Percentiles rank a stretch among this genome's conserved stretches.
phyloP scores from a whole-genome alignment of 2,888 invertebrate genomes.

The Drosophila hamatofila region DNA sequence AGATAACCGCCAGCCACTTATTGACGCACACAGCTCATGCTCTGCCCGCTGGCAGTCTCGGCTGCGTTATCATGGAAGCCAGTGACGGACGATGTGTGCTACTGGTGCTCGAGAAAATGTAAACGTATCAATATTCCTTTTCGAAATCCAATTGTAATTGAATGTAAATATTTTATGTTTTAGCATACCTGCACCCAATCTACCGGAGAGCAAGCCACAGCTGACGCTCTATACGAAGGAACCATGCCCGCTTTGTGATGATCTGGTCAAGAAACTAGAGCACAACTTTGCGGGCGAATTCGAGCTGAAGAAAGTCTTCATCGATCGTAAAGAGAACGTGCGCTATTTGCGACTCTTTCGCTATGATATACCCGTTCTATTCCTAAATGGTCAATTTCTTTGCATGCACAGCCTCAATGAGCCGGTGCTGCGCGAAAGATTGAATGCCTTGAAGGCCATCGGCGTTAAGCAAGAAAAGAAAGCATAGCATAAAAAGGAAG shows the following conservation, averaged over 20 bases:
- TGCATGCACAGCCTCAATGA: constrained; percentile 91
- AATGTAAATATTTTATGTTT: not conserved
- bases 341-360: constrained; percentile 91
- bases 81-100: constrained; percentile 98
- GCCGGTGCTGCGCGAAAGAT: constrained; percentile 86
- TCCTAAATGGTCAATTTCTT: constrained; percentile 92
- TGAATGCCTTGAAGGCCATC: constrained; percentile 32
- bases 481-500: constrained; percentile 1
- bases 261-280: constrained; percentile 89
- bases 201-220: constrained; percentile 85
- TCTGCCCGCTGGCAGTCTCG: constrained; percentile 94
- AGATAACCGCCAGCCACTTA: constrained; percentile 98
- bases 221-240: constrained; percentile 93
- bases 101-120: constrained; percentile 96
- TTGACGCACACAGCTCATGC: constrained; percentile 96
- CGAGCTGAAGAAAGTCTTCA: constrained; percentile 90
- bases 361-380: constrained; percentile 95
- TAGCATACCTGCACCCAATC: constrained; percentile 14
- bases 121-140: constrained; percentile 62
- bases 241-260: constrained; percentile 93
- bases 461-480: constrained; percentile 4
- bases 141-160: not conserved
- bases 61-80: constrained; percentile 97
- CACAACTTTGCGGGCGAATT: constrained; percentile 87
- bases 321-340: constrained; percentile 90